Conservation (phyloP, 2,888 invertebrate species). For the Drosophila longiperda region DNA sequence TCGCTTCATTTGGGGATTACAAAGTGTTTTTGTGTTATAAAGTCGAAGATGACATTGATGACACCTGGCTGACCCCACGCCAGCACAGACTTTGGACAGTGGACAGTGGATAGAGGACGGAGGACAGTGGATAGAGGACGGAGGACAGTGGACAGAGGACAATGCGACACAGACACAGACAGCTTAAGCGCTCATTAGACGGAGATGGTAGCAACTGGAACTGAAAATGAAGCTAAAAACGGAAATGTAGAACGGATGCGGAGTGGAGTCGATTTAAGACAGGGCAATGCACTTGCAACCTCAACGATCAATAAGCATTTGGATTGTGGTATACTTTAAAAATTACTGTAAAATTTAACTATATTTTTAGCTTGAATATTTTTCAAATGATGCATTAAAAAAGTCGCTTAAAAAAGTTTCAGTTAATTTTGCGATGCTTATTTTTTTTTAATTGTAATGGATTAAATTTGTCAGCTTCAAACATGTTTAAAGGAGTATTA, state of each 20-base stretch:
- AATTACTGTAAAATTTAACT: background rate
- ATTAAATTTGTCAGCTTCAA: slow-evolving; percentile 9
- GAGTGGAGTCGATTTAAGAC: slow-evolving; percentile 6
- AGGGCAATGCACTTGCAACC: slow-evolving; percentile 43
- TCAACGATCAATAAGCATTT: slow-evolving; percentile 33
- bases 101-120: background rate
- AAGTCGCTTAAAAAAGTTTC: background rate
- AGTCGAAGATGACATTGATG: slow-evolving; percentile 81
- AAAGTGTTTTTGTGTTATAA: slow-evolving; percentile 81
- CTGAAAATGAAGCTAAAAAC: slow-evolving; percentile 35
- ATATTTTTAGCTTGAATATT: background rate
- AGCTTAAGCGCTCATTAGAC: slow-evolving; percentile 72
- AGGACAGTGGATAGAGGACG: background rate
- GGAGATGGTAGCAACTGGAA: slow-evolving; percentile 30
- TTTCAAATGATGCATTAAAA: background rate
- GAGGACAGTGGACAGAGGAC: too few relatives aligned
- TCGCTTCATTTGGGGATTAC: slow-evolving; percentile 81
- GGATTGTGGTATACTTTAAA: slow-evolving; percentile 10
- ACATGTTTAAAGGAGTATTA: background rate
- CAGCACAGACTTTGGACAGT: background rate
- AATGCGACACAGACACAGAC: slow-evolving; percentile 52
- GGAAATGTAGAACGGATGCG: slow-evolving; percentile 18
- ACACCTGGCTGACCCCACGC: slow-evolving; percentile 74
- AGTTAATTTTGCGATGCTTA: background rate
- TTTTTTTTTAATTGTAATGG: background rate